These are phyloP conservation scores for Agonum fuliginosum DNA, from an alignment of 2,888 invertebrate genomes.

Conservation along the genomic window DNA sequence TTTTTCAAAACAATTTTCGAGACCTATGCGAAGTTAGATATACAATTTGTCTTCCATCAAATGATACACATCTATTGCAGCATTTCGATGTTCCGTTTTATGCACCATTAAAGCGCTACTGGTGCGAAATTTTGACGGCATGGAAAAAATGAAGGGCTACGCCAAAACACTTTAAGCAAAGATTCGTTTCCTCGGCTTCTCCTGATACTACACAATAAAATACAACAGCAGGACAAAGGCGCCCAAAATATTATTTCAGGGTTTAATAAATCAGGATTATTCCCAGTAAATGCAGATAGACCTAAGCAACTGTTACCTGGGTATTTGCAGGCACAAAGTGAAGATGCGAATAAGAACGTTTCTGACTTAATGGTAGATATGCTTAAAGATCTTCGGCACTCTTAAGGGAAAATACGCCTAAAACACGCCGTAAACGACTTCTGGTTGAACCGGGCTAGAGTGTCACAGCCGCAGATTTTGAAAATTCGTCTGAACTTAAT, in stretches of 20 bases:
- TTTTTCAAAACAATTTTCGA: background rate
- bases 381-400: background rate
- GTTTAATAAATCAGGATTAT: slow-evolving; percentile 12
- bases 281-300: background rate
- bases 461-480: background rate
- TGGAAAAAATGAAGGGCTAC: background rate
- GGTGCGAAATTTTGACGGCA: background rate
- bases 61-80: background rate
- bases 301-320: background rate
- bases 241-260: background rate
- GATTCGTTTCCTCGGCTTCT: no score
- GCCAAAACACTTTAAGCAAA: no score
- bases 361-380: background rate
- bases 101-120: background rate
- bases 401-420: background rate
- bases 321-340: background rate
- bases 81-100: background rate
- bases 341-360: background rate
- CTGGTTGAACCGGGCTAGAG: slow-evolving; percentile 3
- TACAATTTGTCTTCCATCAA: background rate
- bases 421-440: slow-evolving; percentile 7
- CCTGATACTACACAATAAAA: background rate
- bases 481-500: no score
- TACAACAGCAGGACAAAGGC: background rate
- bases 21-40: background rate